A percentile compares a stretch with the other conserved stretches of the same genome.
Evolutionary conservation across 2,888 invertebrate genomes (phyloP).

Genomic region (Leistus spinibarbis): DNA sequence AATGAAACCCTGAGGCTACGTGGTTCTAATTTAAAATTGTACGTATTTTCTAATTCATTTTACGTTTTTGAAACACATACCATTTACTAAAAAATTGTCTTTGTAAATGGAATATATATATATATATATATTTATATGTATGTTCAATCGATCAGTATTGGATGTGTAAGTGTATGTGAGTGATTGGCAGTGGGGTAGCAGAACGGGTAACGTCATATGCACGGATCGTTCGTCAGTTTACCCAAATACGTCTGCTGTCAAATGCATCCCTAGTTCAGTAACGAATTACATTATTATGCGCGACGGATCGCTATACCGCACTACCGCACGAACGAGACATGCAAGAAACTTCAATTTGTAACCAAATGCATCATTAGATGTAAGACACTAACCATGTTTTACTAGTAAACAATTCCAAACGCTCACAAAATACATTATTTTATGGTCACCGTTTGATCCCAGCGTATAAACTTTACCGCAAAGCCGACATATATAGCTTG

Average conservation of each 20-base stretch:
- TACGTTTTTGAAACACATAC: no score
- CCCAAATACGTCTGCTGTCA: not conserved
- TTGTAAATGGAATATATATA: no score
- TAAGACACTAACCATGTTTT: not conserved
- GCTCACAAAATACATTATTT: not conserved
- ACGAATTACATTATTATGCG: not conserved
- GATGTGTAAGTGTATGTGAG: not conserved
- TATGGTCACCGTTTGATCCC: no score
- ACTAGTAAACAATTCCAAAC: not conserved
- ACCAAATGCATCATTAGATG: not conserved
- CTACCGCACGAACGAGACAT: not conserved
- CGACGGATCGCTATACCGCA: not conserved
- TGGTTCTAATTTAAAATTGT: no score
- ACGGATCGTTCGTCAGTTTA: not conserved
- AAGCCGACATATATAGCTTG: no score
- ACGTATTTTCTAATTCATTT: no score
- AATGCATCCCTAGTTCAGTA: not conserved
- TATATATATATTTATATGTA: not conserved
- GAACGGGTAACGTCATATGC: not conserved
- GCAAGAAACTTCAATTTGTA: not conserved
- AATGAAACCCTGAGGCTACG: no score
- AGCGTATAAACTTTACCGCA: no score
- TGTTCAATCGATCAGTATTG: not conserved
- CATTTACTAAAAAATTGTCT: no score
- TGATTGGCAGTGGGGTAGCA: not conserved